Evolutionary conservation across 2,797 vertebrate species (phyloP).

Genomic region (Acanthurus leucopareius): DNA sequence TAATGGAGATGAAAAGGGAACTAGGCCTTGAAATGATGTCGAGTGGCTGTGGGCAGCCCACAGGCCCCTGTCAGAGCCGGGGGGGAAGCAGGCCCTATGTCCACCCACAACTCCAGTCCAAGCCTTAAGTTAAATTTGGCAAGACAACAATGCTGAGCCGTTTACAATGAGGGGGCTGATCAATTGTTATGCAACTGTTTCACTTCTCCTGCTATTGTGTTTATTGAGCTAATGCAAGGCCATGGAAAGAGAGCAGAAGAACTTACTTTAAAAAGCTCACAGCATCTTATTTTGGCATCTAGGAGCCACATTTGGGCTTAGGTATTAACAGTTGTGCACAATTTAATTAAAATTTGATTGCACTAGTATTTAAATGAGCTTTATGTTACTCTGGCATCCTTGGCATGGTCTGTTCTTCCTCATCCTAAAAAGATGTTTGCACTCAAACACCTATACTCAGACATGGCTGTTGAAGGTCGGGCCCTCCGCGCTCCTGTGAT

Average conservation of each 20-base stretch:
- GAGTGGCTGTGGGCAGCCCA: slow-evolving; percentile 77
- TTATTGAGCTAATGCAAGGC: slow-evolving; percentile 24
- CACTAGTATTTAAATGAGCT: not conserved
- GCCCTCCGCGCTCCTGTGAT: slow-evolving; percentile 23
- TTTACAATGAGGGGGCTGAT: slow-evolving; percentile 72
- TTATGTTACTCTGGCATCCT: not conserved
- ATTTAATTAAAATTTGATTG: slow-evolving; percentile 23
- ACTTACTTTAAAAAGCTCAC: slow-evolving; percentile 19
- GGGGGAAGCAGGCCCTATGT: slow-evolving; percentile 59
- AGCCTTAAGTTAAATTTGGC: slow-evolving; percentile 66
- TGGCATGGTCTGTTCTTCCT: not conserved
- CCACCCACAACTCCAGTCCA: slow-evolving; percentile 64
- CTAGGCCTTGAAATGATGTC: slow-evolving; percentile 73
- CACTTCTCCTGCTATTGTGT: slow-evolving; percentile 38
- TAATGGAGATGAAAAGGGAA: slow-evolving; percentile 80
- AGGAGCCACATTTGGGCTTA: not conserved
- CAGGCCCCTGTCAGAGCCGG: slow-evolving; percentile 77
- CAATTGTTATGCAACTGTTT: slow-evolving; percentile 68
- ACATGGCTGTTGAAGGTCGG: slow-evolving; percentile 15
- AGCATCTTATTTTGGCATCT: slow-evolving; percentile 23
- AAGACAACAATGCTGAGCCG: slow-evolving; percentile 57
- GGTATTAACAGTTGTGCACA: slow-evolving; percentile 7
- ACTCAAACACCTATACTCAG: slow-evolving; percentile 1
- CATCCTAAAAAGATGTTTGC: slow-evolving; percentile 5
- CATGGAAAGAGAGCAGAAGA: slow-evolving; percentile 18